Evolutionary conservation across 2,113 vertebrate species (phyloP).

Genomic region (Miniopterus natalensis): DNA sequence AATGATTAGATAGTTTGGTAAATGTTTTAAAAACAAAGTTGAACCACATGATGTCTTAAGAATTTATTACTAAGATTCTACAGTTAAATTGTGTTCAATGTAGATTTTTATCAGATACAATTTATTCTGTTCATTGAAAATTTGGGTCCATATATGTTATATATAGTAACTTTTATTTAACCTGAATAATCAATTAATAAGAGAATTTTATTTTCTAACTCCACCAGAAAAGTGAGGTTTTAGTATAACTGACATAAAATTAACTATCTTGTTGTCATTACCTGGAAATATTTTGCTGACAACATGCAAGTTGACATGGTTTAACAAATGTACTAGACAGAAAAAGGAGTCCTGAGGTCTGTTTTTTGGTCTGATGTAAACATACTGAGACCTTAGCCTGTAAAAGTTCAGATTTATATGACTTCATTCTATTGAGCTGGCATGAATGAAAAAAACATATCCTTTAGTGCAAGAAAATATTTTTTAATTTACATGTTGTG

Average conservation of each 20-base stretch:
- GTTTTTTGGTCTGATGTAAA: neutral
- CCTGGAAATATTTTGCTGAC: neutral
- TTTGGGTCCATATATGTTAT: neutral
- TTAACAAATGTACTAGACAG: neutral
- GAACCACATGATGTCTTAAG: neutral
- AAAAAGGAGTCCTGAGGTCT: neutral
- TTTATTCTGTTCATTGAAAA: conserved; percentile 31
- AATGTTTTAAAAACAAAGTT: neutral
- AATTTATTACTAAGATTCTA: conserved; percentile 6
- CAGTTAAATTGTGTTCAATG: conserved; percentile 33
- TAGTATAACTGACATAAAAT: conserved; percentile 34
- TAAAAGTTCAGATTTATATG: neutral
- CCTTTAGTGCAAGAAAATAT: neutral
- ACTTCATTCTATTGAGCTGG: neutral
- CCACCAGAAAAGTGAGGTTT: conserved; percentile 25
- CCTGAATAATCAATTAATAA: neutral
- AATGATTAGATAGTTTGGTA: neutral
- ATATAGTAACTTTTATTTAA: conserved; percentile 19
- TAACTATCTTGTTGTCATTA: neutral
- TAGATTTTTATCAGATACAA: neutral
- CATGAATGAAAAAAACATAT: conserved; percentile 18
- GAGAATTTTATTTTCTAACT: conserved; percentile 10
- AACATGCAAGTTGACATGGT: neutral
- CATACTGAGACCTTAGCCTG: neutral
- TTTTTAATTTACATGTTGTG: conserved; percentile 27